Conservation (phyloP, 2,888 invertebrate genomes). For the Dynastes tityus region DNA sequence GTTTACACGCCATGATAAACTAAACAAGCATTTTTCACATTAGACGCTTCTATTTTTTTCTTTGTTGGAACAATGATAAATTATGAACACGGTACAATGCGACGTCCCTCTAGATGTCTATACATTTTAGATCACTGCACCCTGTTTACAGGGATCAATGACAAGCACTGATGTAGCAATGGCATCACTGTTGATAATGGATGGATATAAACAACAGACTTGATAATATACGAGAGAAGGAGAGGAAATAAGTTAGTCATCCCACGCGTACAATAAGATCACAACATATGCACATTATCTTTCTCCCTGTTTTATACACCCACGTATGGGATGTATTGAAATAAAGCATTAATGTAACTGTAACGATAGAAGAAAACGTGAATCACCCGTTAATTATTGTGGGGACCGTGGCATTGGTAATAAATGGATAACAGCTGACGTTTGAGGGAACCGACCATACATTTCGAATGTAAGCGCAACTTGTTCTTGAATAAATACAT, state of each 20-base stretch:
- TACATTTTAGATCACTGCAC: constrained; percentile 26
- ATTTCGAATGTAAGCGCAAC: not conserved
- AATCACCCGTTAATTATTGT: constrained; percentile 37
- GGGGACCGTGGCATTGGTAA: constrained; percentile 38
- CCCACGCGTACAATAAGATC: constrained; percentile 33
- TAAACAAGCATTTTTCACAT: constrained; percentile 10
- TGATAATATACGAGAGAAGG: constrained; percentile 14
- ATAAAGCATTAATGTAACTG: constrained; percentile 43
- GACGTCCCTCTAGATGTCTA: constrained; percentile 16
- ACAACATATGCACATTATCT: constrained; percentile 22
- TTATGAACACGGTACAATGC: not conserved
- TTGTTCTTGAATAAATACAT: constrained; percentile 27
- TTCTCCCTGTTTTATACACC: constrained; percentile 39
- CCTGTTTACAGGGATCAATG: constrained; percentile 10
- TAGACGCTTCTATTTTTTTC: too few relatives aligned
- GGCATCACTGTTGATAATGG: constrained; percentile 1
- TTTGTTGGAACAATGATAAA: not conserved
- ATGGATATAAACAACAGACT: constrained; percentile 1
- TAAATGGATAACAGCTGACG: constrained; percentile 31
- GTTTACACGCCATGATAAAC: not conserved
- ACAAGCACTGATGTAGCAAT: not conserved
- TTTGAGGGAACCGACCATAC: constrained; percentile 10
- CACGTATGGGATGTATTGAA: constrained; percentile 25
- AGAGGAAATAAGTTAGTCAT: constrained; percentile 36
- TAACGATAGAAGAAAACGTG: constrained; percentile 40